Evolutionary conservation across 2,888 invertebrate species (phyloP).

Genomic region (Nasonovia ribisnigri): DNA sequence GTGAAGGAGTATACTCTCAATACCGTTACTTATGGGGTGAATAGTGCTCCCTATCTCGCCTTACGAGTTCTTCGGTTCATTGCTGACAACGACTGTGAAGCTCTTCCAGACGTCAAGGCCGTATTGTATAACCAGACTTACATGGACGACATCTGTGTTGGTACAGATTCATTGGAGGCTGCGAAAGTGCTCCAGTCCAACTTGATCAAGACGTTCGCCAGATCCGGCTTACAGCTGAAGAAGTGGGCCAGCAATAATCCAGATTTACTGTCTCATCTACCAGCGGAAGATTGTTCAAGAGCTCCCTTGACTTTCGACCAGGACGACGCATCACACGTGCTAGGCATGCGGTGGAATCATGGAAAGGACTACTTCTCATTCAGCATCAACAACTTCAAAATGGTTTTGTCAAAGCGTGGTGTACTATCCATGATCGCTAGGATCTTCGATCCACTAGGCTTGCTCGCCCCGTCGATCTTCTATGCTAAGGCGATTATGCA

Average conservation of each 20-base stretch:
- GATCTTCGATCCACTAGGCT: slow-evolving; percentile 51
- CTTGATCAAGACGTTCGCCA: too few species aligned
- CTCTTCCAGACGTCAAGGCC: too few species aligned
- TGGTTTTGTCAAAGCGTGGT: background rate
- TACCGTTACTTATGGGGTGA: too few species aligned
- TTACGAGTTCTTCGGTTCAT: too few species aligned
- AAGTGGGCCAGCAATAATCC: slow-evolving; percentile 68
- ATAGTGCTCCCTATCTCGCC: too few species aligned
- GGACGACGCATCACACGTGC: background rate
- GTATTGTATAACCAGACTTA: slow-evolving; percentile 68
- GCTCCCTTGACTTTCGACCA: background rate
- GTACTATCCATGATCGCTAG: slow-evolving; percentile 24
- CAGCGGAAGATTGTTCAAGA: background rate
- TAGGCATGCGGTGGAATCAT: slow-evolving; percentile 43
- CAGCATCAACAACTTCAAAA: background rate
- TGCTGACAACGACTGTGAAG: too few species aligned
- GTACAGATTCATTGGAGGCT: slow-evolving; percentile 55
- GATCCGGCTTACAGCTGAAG: slow-evolving; percentile 66
- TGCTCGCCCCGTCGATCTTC: background rate
- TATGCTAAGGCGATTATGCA: slow-evolving; percentile 6
- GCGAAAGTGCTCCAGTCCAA: too few species aligned
- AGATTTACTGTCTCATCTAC: background rate
- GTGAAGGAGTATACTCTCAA: too few species aligned
- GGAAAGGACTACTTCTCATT: background rate
- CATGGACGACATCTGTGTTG: slow-evolving; percentile 69